Evolutionary conservation across 2,888 invertebrate species (phyloP).

Genomic region (Zeuzera pyrina): DNA sequence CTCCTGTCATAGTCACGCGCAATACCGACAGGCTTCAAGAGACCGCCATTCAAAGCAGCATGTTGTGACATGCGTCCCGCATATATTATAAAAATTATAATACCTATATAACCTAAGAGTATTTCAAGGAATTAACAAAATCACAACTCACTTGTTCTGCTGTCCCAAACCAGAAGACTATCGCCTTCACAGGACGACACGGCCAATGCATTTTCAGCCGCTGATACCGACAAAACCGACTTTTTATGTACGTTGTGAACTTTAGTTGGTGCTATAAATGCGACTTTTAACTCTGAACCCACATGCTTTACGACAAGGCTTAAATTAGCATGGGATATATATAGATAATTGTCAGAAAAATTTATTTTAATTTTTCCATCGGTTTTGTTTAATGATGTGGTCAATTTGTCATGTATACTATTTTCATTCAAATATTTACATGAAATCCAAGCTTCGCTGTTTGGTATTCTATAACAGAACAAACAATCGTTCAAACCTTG

Average conservation of each 20-base stretch:
- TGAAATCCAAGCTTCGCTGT: slow-evolving; percentile 64
- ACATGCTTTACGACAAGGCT: slow-evolving; percentile 58
- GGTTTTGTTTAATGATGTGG: slow-evolving; percentile 30
- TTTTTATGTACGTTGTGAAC: slow-evolving; percentile 58
- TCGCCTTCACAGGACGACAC: slow-evolving; percentile 75
- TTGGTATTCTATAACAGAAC: slow-evolving; percentile 47
- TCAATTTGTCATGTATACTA: slow-evolving; percentile 53
- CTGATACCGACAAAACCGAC: slow-evolving; percentile 71
- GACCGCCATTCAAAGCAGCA: no score
- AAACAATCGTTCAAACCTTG: background rate
- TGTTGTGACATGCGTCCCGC: no score
- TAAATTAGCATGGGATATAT: slow-evolving; percentile 47
- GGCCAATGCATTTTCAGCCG: slow-evolving; percentile 74
- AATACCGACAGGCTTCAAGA: no score
- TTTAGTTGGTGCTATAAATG: slow-evolving; percentile 67
- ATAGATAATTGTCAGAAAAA: slow-evolving; percentile 49
- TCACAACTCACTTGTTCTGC: slow-evolving; percentile 61
- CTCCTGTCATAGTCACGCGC: no score
- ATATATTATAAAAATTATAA: no score
- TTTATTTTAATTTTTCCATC: slow-evolving; percentile 57
- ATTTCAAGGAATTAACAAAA: no score
- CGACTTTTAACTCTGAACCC: slow-evolving; percentile 50
- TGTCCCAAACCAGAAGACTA: slow-evolving; percentile 76
- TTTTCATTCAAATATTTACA: slow-evolving; percentile 52
- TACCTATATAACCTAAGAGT: no score